Evolutionary conservation across 2,888 invertebrate genomes (phyloP).

Genomic region (Auanema freiburgensis): DNA sequence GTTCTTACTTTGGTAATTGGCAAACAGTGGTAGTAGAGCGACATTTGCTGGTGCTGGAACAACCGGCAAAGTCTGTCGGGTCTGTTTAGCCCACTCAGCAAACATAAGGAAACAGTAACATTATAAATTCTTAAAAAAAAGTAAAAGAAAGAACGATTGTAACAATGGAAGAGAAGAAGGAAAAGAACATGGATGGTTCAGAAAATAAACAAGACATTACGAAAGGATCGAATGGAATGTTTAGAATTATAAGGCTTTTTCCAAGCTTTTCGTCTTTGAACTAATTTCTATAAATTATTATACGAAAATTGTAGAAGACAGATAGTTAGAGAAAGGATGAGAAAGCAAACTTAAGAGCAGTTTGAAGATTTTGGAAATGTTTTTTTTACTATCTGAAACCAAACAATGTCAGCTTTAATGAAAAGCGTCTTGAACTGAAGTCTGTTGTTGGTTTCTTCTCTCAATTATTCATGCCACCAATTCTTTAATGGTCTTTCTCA

Average conservation of each 20-base stretch:
- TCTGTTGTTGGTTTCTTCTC: too few species aligned
- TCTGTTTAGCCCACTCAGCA: slow-evolving; percentile 16
- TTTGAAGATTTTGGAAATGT: slow-evolving; percentile 4
- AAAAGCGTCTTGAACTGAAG: not conserved
- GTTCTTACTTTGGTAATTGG: not conserved
- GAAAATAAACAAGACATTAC: too few species aligned
- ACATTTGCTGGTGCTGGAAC: slow-evolving; percentile 14
- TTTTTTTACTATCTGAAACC: not conserved
- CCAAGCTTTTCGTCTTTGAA: too few species aligned
- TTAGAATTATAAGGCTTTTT: too few species aligned
- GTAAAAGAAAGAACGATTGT: too few species aligned
- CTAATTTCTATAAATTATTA: too few species aligned
- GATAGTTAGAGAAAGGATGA: slow-evolving; percentile 2
- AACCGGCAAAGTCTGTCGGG: slow-evolving; percentile 5
- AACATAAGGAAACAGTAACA: slow-evolving; percentile 10
- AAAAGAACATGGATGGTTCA: too few species aligned
- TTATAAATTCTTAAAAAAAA: too few species aligned
- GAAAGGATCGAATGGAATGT: too few species aligned
- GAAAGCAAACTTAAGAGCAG: not conserved
- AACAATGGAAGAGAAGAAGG: too few species aligned
- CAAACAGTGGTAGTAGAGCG: slow-evolving; percentile 16
- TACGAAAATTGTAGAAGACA: not conserved
- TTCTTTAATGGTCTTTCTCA: too few species aligned
- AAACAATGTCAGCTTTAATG: slow-evolving; percentile 1
- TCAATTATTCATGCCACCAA: too few species aligned